These are phyloP conservation scores for Mycalesis mineus DNA, from an alignment of 2,888 invertebrate genomes.

Conservation along the genomic window DNA sequence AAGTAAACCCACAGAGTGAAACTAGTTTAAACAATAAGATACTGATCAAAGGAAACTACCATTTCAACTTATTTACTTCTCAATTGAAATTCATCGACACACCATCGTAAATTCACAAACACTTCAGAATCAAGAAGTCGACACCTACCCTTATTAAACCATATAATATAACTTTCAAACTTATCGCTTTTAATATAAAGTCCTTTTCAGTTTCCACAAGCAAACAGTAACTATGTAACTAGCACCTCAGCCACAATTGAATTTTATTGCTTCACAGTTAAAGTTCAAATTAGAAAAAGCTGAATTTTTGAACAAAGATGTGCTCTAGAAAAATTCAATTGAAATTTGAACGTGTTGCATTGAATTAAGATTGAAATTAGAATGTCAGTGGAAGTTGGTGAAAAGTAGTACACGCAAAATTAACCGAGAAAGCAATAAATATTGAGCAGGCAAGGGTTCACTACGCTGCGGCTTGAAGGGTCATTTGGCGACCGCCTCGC, in stretches of 20 bases:
- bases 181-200: not conserved
- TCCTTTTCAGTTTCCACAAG: not conserved
- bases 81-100: slow-evolving; percentile 44
- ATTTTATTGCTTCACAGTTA: not conserved
- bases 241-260: not conserved
- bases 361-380: slow-evolving; percentile 8
- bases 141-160: slow-evolving; percentile 8
- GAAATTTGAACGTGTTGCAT: not conserved
- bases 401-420: slow-evolving; percentile 41
- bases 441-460: slow-evolving; percentile 57
- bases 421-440: slow-evolving; percentile 56
- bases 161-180: not conserved
- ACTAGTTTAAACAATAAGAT: not conserved
- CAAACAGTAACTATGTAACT: not conserved
- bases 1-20: not conserved
- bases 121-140: slow-evolving; percentile 32
- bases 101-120: slow-evolving; percentile 34
- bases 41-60: slow-evolving; percentile 12
- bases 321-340: not conserved
- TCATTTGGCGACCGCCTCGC: slow-evolving; percentile 41
- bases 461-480: slow-evolving; percentile 19
- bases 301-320: not conserved
- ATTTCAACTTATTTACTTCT: slow-evolving; percentile 18
- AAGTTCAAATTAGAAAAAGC: not conserved
- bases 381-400: not conserved